These are phyloP conservation scores for Tineola bisselliella DNA, from an alignment of 2,888 invertebrate genomes.

Conservation along the genomic window DNA sequence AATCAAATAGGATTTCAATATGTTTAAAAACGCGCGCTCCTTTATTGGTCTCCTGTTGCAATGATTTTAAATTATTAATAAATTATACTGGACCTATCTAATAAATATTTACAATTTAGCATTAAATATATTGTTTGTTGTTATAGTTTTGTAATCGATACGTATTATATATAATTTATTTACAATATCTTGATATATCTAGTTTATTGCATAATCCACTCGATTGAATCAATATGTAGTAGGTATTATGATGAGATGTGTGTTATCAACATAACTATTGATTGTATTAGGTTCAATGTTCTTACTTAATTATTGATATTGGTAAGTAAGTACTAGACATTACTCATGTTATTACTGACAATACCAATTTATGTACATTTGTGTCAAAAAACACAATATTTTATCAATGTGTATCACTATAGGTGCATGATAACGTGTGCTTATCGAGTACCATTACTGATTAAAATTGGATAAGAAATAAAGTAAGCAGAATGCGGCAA, in stretches of 20 bases:
- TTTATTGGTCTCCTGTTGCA: no score
- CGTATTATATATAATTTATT: background rate
- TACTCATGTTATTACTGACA: background rate
- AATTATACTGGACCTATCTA: no score
- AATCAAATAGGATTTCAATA: background rate
- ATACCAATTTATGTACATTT: background rate
- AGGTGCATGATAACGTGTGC: background rate
- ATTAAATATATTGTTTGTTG: no score
- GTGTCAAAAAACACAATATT: background rate
- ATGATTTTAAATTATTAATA: no score
- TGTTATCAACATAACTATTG: background rate
- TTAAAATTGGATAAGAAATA: slow-evolving; percentile 2
- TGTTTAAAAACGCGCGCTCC: background rate
- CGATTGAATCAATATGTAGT: background rate
- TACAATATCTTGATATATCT: background rate
- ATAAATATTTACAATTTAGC: no score
- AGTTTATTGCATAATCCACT: background rate
- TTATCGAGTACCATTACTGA: slow-evolving; percentile 2
- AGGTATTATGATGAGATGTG: background rate
- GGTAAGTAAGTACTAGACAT: no score
- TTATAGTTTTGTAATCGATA: no score
- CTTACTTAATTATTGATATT: background rate
- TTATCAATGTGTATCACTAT: background rate
- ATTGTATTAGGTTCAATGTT: background rate
- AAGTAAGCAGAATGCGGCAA: slow-evolving; percentile 6